phyloP scores from a whole-genome alignment of 2,888 invertebrate genomes.

The Meiosimyza platycephala region DNA sequence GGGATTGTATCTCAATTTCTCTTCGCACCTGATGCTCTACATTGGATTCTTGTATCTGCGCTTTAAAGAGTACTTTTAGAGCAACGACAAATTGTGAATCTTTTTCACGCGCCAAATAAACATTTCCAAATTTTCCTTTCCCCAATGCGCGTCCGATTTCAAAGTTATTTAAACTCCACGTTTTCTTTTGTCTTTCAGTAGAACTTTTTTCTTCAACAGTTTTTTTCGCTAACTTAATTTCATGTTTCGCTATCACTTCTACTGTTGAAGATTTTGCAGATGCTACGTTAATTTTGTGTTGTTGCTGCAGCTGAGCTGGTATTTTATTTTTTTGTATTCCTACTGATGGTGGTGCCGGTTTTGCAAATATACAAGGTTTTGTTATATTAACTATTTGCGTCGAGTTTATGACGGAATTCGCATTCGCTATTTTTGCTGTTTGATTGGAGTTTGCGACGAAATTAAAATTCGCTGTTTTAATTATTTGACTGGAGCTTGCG shows the following conservation, averaged over 20 bases:
- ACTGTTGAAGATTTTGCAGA: not conserved
- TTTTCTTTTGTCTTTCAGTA: slow-evolving; percentile 60
- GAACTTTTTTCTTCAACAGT: not conserved
- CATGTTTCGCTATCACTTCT: not conserved
- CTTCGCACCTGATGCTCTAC: slow-evolving; percentile 95
- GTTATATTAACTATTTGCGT: too few species aligned
- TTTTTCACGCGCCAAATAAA: slow-evolving; percentile 93
- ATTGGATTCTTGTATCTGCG: slow-evolving; percentile 84
- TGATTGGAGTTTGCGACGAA: too few species aligned
- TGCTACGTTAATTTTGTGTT: not conserved
- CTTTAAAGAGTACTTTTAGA: slow-evolving; percentile 90
- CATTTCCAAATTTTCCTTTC: slow-evolving; percentile 97
- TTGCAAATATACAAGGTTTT: too few species aligned
- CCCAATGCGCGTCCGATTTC: slow-evolving; percentile 94
- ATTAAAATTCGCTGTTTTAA: too few species aligned
- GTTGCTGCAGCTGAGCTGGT: too few species aligned
- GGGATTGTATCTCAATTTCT: slow-evolving; percentile 97
- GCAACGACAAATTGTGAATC: slow-evolving; percentile 85
- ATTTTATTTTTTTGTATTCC: too few species aligned
- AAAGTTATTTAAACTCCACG: slow-evolving; percentile 87
- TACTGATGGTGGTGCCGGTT: too few species aligned
- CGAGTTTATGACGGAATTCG: too few species aligned
- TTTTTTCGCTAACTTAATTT: not conserved
- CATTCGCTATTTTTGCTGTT: too few species aligned
- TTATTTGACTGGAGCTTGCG: too few species aligned